Evolutionary conservation across 2,888 invertebrate species (phyloP).

Genomic region (Danaus chrysippus): DNA sequence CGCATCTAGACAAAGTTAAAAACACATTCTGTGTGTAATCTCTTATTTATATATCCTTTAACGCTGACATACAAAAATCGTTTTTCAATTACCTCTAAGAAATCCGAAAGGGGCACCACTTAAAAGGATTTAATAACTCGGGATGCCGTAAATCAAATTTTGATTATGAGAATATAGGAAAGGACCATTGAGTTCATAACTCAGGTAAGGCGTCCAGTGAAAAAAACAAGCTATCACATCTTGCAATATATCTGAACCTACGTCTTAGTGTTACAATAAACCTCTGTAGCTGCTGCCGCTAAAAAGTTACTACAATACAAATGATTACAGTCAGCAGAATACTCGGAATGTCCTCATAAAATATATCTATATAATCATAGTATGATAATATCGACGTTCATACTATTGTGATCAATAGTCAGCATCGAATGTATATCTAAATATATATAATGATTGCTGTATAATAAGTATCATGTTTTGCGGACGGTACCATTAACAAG

Average conservation of each 20-base stretch:
- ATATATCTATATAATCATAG: too few relatives aligned
- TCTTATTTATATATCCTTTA: constrained; percentile 13
- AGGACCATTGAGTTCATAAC: constrained; percentile 50
- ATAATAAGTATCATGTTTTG: constrained; percentile 22
- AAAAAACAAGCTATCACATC: constrained; percentile 54
- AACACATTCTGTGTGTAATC: constrained; percentile 6
- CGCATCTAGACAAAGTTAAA: constrained; percentile 8
- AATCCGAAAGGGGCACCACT: constrained; percentile 40
- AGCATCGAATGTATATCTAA: too few relatives aligned
- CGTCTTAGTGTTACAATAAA: constrained; percentile 67
- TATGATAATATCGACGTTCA: too few relatives aligned
- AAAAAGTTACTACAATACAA: constrained; percentile 9
- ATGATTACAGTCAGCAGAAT: constrained; percentile 8
- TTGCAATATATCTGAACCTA: constrained; percentile 57
- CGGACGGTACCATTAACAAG: constrained; percentile 52
- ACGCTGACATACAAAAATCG: constrained; percentile 16
- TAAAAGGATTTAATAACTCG: constrained; percentile 60
- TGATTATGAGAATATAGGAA: constrained; percentile 61
- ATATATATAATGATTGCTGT: too few relatives aligned
- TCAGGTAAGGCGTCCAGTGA: constrained; percentile 48
- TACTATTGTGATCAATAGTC: too few relatives aligned
- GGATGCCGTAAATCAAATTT: constrained; percentile 65
- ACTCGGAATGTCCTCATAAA: too few relatives aligned
- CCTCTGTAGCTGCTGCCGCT: constrained; percentile 51
- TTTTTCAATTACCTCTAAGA: constrained; percentile 40